phyloP scores from a whole-genome alignment of 2,797 vertebrate genomes.

The Hirundo rustica region DNA sequence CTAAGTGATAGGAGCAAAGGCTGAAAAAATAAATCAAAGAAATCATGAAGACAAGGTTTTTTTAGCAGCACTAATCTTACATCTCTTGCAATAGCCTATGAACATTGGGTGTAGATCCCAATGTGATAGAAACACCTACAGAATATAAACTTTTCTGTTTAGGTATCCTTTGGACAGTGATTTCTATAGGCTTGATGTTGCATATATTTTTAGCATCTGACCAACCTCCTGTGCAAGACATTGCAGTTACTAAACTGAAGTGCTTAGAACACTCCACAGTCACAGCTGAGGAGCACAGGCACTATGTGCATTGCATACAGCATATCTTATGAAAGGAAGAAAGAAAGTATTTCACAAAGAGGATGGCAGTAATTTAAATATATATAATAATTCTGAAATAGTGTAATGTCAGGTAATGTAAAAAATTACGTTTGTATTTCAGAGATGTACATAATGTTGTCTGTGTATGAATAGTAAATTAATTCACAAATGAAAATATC shows the following conservation, averaged over 20 bases:
- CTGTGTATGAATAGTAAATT: background rate
- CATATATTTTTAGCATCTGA: background rate
- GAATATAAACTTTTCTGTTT: background rate
- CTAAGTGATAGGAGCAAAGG: background rate
- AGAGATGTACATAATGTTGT: background rate
- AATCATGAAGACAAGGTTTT: background rate
- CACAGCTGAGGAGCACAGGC: background rate
- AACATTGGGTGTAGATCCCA: background rate
- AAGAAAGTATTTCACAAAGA: background rate
- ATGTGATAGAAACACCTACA: background rate
- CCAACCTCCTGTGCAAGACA: background rate
- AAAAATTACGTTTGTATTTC: background rate
- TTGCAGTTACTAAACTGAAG: background rate
- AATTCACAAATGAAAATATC: background rate
- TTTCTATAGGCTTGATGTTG: background rate
- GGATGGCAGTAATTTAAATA: background rate
- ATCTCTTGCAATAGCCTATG: background rate
- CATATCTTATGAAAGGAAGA: background rate
- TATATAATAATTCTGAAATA: background rate
- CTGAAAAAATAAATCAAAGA: background rate
- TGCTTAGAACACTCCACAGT: background rate
- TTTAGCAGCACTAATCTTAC: background rate
- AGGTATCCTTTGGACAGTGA: background rate
- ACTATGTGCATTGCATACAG: background rate
- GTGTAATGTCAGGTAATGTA: background rate